These are phyloP conservation scores for Trimorus sp. DNA, from an alignment of 2,888 invertebrate genomes.

Conservation along the genomic window DNA sequence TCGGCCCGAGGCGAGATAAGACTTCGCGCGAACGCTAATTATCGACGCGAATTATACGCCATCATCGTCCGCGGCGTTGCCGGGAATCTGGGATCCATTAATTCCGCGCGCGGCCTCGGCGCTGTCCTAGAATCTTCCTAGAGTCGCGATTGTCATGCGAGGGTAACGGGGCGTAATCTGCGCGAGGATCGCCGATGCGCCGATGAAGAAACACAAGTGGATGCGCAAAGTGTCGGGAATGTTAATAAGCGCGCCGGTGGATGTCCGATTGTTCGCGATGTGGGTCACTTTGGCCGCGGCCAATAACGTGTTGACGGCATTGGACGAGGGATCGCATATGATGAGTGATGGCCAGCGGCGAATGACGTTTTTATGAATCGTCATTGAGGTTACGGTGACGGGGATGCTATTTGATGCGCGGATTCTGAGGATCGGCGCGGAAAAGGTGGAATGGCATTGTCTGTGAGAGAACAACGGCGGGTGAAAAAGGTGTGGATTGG, in stretches of 20 bases:
- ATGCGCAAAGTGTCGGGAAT: constrained; percentile 58
- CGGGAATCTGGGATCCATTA: constrained; percentile 47
- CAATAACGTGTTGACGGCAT: constrained; percentile 37
- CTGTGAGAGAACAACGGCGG: constrained; percentile 16
- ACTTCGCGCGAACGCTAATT: constrained; percentile 24
- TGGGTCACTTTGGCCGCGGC: constrained; percentile 52
- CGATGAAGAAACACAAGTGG: constrained; percentile 60
- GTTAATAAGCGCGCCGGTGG: constrained; percentile 52
- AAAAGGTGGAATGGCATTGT: constrained; percentile 19
- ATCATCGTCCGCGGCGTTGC: constrained; percentile 16
- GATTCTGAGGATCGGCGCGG: constrained; percentile 22
- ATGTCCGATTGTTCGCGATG: constrained; percentile 60
- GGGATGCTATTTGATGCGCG: constrained; percentile 37
- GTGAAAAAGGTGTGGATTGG: neutral
- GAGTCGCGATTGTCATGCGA: constrained; percentile 58
- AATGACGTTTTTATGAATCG: constrained; percentile 27
- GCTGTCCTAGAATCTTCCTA: constrained; percentile 53
- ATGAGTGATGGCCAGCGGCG: constrained; percentile 23
- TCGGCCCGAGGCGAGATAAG: neutral
- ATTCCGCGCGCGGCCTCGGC: constrained; percentile 43
- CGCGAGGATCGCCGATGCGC: constrained; percentile 51
- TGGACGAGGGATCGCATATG: constrained; percentile 34
- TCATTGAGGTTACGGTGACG: constrained; percentile 34
- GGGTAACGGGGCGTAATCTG: constrained; percentile 46
- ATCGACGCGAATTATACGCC: constrained; percentile 40